A percentile compares a stretch with the other conserved stretches of the same genome.
phyloP scores from a whole-genome alignment of 2,888 invertebrate genomes.

The Ectropis crepuscularia region DNA sequence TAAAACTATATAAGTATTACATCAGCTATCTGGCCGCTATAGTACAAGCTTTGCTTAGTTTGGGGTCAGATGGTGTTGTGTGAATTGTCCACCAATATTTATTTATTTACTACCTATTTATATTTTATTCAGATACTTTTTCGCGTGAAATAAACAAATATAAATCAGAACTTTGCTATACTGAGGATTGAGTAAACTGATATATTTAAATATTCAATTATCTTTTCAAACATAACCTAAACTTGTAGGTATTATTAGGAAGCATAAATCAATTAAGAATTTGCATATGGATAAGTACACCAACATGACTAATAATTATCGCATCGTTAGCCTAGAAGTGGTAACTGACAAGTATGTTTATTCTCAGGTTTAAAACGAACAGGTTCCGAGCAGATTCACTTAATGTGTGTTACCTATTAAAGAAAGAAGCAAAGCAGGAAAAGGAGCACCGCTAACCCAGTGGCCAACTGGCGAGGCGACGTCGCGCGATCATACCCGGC shows the following conservation, averaged over 20 bases:
- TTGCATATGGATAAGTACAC: not conserved
- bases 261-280: not conserved
- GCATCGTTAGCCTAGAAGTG: conserved; percentile 14
- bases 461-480: conserved; percentile 80
- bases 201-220: too few relatives aligned
- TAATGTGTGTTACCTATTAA: conserved; percentile 68
- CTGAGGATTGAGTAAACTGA: too few relatives aligned
- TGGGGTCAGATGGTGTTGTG: too few relatives aligned
- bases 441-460: conserved; percentile 83
- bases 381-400: conserved; percentile 54
- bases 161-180: too few relatives aligned
- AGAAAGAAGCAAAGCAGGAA: conserved; percentile 74
- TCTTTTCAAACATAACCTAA: not conserved
- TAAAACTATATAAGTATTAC: too few relatives aligned
- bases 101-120: too few relatives aligned
- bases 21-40: too few relatives aligned
- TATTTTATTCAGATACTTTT: too few relatives aligned
- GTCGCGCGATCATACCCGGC: conserved; percentile 69
- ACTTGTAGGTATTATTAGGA: not conserved
- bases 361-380: conserved; percentile 32
- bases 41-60: too few relatives aligned
- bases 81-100: too few relatives aligned
- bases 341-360: conserved; percentile 15
- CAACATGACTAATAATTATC: conserved; percentile 7
- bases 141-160: too few relatives aligned